phyloP scores from a whole-genome alignment of 92 coral and sea anemone species.

The Montipora capitata region DNA sequence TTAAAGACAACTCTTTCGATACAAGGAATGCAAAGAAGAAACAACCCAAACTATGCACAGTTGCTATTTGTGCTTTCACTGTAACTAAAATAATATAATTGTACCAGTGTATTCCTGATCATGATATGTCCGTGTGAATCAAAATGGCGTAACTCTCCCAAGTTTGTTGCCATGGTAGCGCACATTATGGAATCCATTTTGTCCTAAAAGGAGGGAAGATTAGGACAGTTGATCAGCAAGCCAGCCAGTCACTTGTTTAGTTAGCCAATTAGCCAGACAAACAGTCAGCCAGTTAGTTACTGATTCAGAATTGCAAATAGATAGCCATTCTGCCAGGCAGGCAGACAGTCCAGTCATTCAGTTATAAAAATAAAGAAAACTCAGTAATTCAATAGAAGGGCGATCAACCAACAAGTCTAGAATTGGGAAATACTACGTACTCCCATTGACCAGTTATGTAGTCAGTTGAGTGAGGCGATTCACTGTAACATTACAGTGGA shows the following conservation, averaged over 20 bases:
- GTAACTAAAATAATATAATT: too few species aligned
- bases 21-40: background rate
- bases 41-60: background rate
- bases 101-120: slow-evolving; percentile 49
- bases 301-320: too few species aligned
- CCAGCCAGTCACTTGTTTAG: background rate
- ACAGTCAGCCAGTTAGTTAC: background rate
- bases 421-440: background rate
- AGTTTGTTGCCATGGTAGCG: slow-evolving; percentile 45
- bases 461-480: too few species aligned
- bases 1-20: background rate
- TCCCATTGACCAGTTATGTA: background rate
- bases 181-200: slow-evolving; percentile 57
- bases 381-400: too few species aligned
- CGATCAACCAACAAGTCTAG: too few species aligned
- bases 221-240: background rate
- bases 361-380: background rate
- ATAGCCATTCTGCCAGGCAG: background rate
- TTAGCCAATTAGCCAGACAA: background rate
- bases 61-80: background rate
- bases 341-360: background rate
- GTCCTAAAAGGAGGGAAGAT: slow-evolving; percentile 11
- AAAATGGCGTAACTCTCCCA: slow-evolving; percentile 45
- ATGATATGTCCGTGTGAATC: slow-evolving; percentile 2
- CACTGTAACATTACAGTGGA: too few species aligned